A percentile compares a stretch with the other conserved stretches of the same genome.
These are phyloP conservation scores for Antedon bifida DNA, from an alignment of 35 echinoderm and acorn worm genomes.

Conservation along the genomic window DNA sequence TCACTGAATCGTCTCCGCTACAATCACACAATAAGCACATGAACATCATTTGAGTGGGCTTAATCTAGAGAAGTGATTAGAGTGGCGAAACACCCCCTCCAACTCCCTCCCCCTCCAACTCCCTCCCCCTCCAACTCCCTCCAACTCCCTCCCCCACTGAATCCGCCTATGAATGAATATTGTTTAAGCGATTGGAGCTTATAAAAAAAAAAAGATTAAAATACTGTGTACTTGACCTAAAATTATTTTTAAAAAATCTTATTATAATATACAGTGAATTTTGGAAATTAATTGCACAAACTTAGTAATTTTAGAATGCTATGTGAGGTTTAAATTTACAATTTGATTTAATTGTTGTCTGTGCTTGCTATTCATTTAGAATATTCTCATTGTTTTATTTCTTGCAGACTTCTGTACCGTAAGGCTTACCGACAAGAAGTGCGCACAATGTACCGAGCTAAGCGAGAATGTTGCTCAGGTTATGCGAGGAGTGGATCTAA, in stretches of 20 bases:
- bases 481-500: constrained; percentile 6
- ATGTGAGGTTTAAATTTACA: too few relatives aligned
- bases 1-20: too few relatives aligned
- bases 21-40: background rate
- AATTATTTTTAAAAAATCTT: too few relatives aligned
- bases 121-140: too few relatives aligned
- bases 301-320: too few relatives aligned
- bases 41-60: too few relatives aligned
- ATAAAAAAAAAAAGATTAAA: background rate
- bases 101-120: background rate
- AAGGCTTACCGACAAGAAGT: constrained; percentile 29
- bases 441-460: constrained; percentile 7
- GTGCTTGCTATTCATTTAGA: too few relatives aligned
- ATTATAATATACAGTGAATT: too few relatives aligned
- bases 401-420: constrained; percentile 24
- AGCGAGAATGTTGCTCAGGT: constrained; percentile 25
- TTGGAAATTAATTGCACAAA: too few relatives aligned
- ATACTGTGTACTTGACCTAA: background rate
- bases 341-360: too few relatives aligned
- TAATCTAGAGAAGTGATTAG: background rate
- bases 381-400: background rate
- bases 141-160: background rate
- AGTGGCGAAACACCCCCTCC: too few relatives aligned
- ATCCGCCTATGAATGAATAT: background rate
- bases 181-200: background rate